Conservation (phyloP, 2,888 invertebrate genomes). For the Eilema depressum region DNA sequence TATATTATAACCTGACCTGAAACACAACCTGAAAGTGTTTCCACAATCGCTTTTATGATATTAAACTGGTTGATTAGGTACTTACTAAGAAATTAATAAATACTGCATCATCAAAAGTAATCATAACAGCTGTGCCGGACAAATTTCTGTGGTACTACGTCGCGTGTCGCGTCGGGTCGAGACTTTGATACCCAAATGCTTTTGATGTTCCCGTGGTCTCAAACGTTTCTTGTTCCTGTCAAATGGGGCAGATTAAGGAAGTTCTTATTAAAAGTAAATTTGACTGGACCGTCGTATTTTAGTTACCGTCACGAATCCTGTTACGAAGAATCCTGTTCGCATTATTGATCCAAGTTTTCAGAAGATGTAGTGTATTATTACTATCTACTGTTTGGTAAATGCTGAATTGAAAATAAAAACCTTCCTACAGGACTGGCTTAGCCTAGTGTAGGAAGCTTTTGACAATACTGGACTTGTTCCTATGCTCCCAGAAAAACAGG, state of each 20-base stretch:
- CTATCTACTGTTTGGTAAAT: too few relatives aligned
- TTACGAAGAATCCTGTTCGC: background rate
- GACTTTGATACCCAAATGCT: constrained; percentile 4
- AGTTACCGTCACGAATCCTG: background rate
- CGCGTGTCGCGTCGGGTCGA: background rate
- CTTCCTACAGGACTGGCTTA: too few relatives aligned
- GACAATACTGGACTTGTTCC: too few relatives aligned
- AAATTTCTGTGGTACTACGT: background rate
- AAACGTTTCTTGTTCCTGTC: background rate
- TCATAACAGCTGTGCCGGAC: background rate
- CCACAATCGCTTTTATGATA: background rate
- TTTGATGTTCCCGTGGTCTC: background rate
- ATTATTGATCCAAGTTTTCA: background rate
- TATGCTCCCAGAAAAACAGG: too few relatives aligned
- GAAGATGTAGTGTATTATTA: background rate
- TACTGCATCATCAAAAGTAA: background rate
- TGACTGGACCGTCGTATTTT: background rate
- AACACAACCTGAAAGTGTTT: background rate
- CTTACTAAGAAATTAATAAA: background rate
- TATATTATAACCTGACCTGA: background rate
- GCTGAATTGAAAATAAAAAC: too few relatives aligned
- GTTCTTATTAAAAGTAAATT: background rate
- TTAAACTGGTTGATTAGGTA: background rate
- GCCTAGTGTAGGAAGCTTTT: too few relatives aligned
- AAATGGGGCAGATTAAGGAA: background rate